Conservation (phyloP, 2,888 invertebrate species). For the Augochlorella aurata region DNA sequence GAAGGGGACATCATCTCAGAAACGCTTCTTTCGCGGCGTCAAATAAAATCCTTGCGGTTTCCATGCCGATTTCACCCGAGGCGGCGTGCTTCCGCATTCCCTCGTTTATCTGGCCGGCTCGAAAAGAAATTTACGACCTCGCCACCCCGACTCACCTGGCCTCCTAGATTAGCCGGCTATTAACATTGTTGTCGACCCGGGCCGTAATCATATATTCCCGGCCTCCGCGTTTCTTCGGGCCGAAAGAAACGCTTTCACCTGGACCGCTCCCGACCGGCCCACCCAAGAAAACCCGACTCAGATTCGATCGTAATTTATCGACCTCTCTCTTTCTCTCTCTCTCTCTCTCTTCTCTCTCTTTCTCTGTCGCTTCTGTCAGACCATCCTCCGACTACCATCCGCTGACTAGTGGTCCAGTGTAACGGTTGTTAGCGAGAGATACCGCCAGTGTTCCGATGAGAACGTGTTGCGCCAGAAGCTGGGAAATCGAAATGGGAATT, state of each 20-base stretch:
- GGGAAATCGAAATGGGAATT: too few species aligned
- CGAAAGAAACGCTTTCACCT: not conserved
- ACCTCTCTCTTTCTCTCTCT: constrained; percentile 4
- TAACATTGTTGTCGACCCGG: constrained; percentile 49
- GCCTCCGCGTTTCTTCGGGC: constrained; percentile 2
- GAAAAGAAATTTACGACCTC: constrained; percentile 67
- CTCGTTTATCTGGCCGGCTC: constrained; percentile 64
- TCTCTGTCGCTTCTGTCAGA: not conserved
- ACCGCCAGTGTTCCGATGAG: too few species aligned
- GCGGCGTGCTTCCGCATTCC: constrained; percentile 66
- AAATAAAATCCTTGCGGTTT: constrained; percentile 71
- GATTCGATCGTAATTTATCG: constrained; percentile 29
- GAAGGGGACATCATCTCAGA: constrained; percentile 25
- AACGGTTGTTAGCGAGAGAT: not conserved
- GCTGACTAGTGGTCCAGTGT: not conserved
- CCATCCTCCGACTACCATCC: not conserved
- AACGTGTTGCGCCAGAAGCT: too few species aligned
- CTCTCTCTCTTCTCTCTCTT: not conserved
- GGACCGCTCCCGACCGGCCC: not conserved
- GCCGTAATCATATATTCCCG: constrained; percentile 4
- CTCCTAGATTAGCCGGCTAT: constrained; percentile 51
- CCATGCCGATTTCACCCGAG: constrained; percentile 70
- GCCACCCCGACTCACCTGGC: constrained; percentile 32
- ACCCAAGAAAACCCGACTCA: constrained; percentile 8
- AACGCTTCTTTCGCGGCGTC: constrained; percentile 57